A percentile compares a stretch with the other conserved stretches of the same genome.
These are phyloP conservation scores for Chaetops frenatus DNA, from an alignment of 2,113 vertebrate species.

Conservation along the genomic window DNA sequence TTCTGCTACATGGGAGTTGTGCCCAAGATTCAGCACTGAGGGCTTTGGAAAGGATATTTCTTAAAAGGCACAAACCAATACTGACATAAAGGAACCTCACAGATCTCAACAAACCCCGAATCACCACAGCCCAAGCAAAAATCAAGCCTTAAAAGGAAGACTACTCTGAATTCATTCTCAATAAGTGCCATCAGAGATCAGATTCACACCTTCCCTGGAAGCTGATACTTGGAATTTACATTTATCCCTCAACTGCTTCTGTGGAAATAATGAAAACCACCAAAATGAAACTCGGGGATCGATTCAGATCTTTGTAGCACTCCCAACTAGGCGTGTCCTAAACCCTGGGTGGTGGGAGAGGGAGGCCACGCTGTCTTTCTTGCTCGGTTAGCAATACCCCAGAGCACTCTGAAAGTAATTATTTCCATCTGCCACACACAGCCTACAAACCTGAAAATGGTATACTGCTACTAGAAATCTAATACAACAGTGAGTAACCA, in stretches of 20 bases:
- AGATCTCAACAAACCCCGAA: neutral
- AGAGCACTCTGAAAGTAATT: neutral
- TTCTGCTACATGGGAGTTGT: neutral
- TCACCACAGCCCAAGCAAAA: neutral
- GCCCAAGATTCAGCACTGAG: neutral
- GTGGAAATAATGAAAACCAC: neutral
- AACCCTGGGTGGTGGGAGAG: neutral
- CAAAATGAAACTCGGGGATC: neutral
- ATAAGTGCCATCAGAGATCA: neutral
- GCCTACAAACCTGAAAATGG: slow-evolving; percentile 41
- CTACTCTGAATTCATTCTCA: neutral
- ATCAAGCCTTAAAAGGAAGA: neutral
- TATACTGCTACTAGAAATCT: slow-evolving; percentile 44
- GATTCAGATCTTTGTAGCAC: neutral
- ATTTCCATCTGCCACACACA: slow-evolving; percentile 4
- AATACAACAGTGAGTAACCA: slow-evolving; percentile 49
- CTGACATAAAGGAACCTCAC: neutral
- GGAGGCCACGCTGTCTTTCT: neutral
- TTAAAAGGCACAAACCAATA: neutral
- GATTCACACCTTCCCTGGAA: neutral
- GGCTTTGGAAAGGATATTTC: neutral
- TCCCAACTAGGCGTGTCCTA: neutral
- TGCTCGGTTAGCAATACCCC: neutral
- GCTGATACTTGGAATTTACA: neutral
- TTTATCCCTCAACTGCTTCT: neutral